Evolutionary conservation across 2,888 invertebrate genomes (phyloP).

Genomic region (Halictus ligatus): DNA sequence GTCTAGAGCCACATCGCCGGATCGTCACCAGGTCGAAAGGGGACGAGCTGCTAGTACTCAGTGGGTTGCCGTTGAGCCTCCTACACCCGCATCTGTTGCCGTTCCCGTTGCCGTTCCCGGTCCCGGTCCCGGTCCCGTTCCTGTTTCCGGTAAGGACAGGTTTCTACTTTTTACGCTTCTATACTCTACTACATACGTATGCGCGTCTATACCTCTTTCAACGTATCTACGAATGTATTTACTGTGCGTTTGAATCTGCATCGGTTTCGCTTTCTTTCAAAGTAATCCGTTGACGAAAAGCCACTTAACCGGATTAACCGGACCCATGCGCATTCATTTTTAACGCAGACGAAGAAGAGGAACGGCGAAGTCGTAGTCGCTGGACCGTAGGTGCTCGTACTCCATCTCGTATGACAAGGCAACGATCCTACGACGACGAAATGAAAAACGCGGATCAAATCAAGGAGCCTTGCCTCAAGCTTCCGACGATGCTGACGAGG

Average conservation of each 20-base stretch:
- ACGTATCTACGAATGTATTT: background rate
- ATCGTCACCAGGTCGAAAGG: slow-evolving; percentile 84
- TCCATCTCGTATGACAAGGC: slow-evolving; percentile 88
- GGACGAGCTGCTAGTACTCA: slow-evolving; percentile 80
- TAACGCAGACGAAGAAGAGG: slow-evolving; percentile 83
- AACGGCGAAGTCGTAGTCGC: slow-evolving; percentile 78
- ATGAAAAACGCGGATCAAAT: slow-evolving; percentile 84
- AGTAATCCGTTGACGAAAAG: slow-evolving; percentile 12
- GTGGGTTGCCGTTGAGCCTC: slow-evolving; percentile 70
- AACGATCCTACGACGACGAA: slow-evolving; percentile 95
- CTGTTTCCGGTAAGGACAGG: slow-evolving; percentile 65
- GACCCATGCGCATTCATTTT: slow-evolving; percentile 7
- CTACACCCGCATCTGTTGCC: slow-evolving; percentile 20
- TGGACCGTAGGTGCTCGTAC: slow-evolving; percentile 83
- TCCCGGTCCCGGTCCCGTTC: slow-evolving; percentile 42
- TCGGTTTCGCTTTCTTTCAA: background rate
- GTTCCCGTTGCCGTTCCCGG: slow-evolving; percentile 30
- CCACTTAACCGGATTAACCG: background rate
- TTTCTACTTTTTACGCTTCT: background rate
- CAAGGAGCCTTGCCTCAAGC: slow-evolving; percentile 87
- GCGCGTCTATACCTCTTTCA: too few species aligned
- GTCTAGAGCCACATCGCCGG: slow-evolving; percentile 82
- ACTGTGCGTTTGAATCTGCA: background rate
- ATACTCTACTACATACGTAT: too few species aligned
- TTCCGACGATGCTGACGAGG: slow-evolving; percentile 91